Conservation (phyloP, 1,140 invertebrate species). For the Bactericera cockerelli region DNA sequence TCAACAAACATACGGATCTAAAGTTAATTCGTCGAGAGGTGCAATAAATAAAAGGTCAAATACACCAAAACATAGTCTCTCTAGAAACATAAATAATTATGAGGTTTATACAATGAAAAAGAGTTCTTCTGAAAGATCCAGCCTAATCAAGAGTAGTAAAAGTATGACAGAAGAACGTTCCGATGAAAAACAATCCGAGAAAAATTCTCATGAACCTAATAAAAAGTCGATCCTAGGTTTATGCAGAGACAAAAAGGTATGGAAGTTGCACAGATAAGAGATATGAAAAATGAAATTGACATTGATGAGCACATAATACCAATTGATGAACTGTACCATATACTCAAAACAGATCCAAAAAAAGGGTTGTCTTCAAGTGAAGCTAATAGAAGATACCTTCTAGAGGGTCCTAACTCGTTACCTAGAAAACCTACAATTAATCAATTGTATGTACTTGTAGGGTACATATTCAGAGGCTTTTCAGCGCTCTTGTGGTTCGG, state of each 20-base stretch:
- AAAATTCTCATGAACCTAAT: too few relatives aligned
- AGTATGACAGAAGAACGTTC: too few relatives aligned
- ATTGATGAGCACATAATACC: slow-evolving; percentile 58
- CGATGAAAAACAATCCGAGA: too few relatives aligned
- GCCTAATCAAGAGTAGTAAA: too few relatives aligned
- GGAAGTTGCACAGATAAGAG: slow-evolving; percentile 32
- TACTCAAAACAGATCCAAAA: slow-evolving; percentile 22
- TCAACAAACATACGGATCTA: too few relatives aligned
- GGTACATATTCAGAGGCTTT: slow-evolving; percentile 51
- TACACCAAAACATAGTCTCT: too few relatives aligned
- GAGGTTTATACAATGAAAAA: too few relatives aligned
- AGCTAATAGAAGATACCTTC: slow-evolving; percentile 34
- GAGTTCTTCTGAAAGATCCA: too few relatives aligned
- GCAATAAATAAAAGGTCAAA: too few relatives aligned
- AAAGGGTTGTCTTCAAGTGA: slow-evolving; percentile 35
- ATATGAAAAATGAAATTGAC: slow-evolving; percentile 54
- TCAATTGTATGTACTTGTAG: slow-evolving; percentile 42
- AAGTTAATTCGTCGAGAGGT: too few relatives aligned
- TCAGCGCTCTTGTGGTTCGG: slow-evolving; percentile 60
- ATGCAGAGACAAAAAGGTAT: neutral
- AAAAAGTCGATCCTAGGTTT: neutral
- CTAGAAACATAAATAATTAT: too few relatives aligned
- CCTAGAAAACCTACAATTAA: slow-evolving; percentile 42
- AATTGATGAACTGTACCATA: slow-evolving; percentile 37
- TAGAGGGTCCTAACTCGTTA: slow-evolving; percentile 47